These are phyloP conservation scores for Orchestia grillus DNA, from an alignment of 1,140 invertebrate species.

Conservation along the genomic window DNA sequence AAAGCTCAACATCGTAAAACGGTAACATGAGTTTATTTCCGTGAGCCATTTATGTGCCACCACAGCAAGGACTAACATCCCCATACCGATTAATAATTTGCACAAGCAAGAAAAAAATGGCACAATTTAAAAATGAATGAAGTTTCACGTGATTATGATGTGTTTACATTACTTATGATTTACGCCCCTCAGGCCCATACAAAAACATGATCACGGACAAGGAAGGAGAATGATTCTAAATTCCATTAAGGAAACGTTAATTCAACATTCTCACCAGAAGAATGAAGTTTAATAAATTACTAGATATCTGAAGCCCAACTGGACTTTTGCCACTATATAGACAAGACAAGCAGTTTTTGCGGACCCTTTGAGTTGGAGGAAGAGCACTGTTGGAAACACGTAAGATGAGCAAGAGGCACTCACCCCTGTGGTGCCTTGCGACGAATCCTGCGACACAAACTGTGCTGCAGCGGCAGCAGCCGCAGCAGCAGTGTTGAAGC, in stretches of 20 bases:
- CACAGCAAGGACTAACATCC: too few species aligned
- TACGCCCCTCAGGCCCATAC: background rate
- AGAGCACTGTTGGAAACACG: background rate
- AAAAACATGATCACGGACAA: background rate
- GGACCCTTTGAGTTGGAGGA: background rate
- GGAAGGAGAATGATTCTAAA: too few species aligned
- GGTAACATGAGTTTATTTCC: too few species aligned
- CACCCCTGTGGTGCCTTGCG: slow-evolving; percentile 67
- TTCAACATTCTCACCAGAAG: background rate
- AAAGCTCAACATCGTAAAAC: too few species aligned
- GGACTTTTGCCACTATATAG: background rate
- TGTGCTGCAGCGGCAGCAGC: background rate
- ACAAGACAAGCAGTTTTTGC: too few species aligned
- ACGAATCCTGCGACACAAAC: slow-evolving; percentile 45
- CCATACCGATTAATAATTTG: background rate
- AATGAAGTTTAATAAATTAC: background rate
- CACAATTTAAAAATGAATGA: background rate
- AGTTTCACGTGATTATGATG: background rate
- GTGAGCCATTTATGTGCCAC: too few species aligned
- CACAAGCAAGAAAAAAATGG: background rate
- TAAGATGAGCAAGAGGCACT: slow-evolving; percentile 62
- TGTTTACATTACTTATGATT: background rate
- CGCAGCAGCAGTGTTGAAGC: background rate
- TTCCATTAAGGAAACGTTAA: background rate
- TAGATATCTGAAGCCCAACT: background rate